These are phyloP conservation scores for Takifugu flavidus DNA, from an alignment of 2,113 vertebrate genomes.

Conservation along the genomic window DNA sequence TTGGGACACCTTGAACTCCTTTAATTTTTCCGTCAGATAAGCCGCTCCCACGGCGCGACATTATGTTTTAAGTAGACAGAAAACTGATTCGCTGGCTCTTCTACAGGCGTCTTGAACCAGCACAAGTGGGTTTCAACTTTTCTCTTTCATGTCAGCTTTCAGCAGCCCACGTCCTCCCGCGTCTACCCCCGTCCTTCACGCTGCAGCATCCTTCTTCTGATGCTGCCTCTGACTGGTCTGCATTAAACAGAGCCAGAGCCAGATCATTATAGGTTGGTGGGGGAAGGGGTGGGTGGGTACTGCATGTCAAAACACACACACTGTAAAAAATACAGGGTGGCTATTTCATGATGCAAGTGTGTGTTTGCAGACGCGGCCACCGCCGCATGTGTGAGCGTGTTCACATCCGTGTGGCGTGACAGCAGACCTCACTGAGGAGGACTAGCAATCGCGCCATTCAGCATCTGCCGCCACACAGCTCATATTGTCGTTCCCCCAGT, in stretches of 20 bases:
- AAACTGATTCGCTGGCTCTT: conserved; percentile 42
- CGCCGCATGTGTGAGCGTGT: conserved; percentile 22
- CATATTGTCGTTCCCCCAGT: conserved; percentile 82
- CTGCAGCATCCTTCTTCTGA: conserved; percentile 47
- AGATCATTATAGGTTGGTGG: too few species aligned
- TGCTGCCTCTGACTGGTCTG: conserved; percentile 35
- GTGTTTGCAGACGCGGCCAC: conserved; percentile 4
- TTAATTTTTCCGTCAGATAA: conserved; percentile 56
- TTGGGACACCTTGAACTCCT: conserved; percentile 58
- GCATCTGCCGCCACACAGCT: conserved; percentile 78
- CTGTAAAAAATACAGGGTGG: conserved; percentile 15
- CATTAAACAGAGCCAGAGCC: conserved; percentile 48
- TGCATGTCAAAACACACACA: too few species aligned
- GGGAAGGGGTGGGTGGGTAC: too few species aligned
- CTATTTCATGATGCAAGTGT: conserved; percentile 8
- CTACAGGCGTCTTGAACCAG: conserved; percentile 44
- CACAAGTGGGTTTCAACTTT: conserved; percentile 58
- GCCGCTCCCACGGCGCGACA: conserved; percentile 34
- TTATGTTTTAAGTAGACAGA: conserved; percentile 59
- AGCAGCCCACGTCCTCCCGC: conserved; percentile 22
- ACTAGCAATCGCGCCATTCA: conserved; percentile 80
- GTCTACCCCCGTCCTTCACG: conserved; percentile 62
- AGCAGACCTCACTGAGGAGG: conserved; percentile 73
- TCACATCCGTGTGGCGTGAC: conserved; percentile 47
- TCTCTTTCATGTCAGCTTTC: conserved; percentile 52